These are phyloP conservation scores for Trissoscelio sp. DNA, from an alignment of 2,888 invertebrate species.

Conservation along the genomic window DNA sequence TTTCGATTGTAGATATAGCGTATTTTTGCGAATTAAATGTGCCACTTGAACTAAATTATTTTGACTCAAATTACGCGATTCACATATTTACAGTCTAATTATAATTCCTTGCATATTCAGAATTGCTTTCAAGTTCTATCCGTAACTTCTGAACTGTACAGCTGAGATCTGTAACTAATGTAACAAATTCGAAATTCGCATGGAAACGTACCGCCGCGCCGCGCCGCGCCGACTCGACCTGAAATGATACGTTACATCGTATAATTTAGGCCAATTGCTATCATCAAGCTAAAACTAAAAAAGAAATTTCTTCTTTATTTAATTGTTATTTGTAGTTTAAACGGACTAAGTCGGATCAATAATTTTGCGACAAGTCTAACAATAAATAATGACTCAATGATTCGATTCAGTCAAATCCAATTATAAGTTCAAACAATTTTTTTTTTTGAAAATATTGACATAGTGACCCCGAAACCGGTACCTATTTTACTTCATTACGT, in stretches of 20 bases:
- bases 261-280: not conserved
- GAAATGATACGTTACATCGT: not conserved
- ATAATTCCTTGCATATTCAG: constrained; percentile 6
- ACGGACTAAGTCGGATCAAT: too few species aligned
- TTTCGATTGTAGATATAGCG: constrained; percentile 2
- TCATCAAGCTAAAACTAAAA: not conserved
- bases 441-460: constrained; percentile 26
- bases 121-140: constrained; percentile 3
- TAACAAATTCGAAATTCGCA: not conserved
- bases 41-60: constrained; percentile 3
- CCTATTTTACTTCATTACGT: constrained; percentile 11
- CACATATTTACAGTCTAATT: constrained; percentile 20
- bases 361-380: not conserved
- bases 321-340: too few species aligned
- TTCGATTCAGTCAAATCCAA: not conserved
- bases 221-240: not conserved
- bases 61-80: not conserved
- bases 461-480: constrained; percentile 15
- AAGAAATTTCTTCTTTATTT: too few species aligned
- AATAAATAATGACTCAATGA: not conserved
- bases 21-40: constrained; percentile 23
- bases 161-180: constrained; percentile 5
- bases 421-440: constrained; percentile 9
- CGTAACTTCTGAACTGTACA: not conserved
- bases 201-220: not conserved